Conservation (phyloP, 2,113 vertebrate species). For the Siniperca chuatsi region DNA sequence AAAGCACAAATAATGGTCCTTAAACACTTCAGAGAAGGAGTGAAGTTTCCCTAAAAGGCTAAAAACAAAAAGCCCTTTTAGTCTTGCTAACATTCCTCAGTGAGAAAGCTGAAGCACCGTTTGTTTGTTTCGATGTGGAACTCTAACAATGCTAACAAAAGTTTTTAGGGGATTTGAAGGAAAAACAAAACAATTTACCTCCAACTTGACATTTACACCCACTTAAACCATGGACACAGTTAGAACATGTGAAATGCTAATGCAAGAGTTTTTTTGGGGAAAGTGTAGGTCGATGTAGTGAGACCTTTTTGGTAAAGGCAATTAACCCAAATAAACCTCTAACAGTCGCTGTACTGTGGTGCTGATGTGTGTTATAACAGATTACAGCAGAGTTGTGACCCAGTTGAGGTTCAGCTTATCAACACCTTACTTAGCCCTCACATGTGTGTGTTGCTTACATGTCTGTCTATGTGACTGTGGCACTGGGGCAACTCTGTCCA, state of each 20-base stretch:
- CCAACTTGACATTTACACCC: neutral
- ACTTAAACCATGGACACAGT: neutral
- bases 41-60: slow-evolving; percentile 1
- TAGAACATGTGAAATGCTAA: neutral
- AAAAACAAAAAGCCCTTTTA: neutral
- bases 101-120: neutral
- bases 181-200: neutral
- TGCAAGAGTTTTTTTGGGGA: too few relatives aligned
- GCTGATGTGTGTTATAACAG: neutral
- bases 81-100: neutral
- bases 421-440: neutral
- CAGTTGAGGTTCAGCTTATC: neutral
- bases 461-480: neutral
- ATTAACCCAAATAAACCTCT: neutral
- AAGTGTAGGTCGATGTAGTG: neutral
- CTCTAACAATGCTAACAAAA: neutral
- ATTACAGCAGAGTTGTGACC: slow-evolving; percentile 19
- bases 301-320: neutral
- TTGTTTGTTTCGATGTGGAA: neutral
- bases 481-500: neutral
- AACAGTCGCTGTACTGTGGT: neutral
- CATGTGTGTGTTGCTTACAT: neutral
- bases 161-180: neutral
- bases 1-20: neutral
- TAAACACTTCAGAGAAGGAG: neutral